Percentiles rank a stretch among this genome's conserved stretches.
Evolutionary conservation across 1,140 invertebrate genomes (phyloP).

Genomic region (Dendrolimus punctatus): DNA sequence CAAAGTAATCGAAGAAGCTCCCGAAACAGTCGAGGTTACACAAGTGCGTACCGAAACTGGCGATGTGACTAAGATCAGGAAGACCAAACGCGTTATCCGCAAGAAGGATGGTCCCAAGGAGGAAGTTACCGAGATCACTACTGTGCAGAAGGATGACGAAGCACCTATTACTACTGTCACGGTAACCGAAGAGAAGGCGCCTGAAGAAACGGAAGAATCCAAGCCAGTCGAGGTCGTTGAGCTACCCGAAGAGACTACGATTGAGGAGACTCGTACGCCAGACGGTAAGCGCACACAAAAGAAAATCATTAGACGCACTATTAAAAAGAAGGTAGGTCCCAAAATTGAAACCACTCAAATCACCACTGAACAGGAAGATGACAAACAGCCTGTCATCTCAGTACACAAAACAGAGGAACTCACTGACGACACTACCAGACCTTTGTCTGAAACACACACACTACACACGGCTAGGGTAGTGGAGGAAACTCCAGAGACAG

Average conservation of each 20-base stretch:
- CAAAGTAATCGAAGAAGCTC: background rate
- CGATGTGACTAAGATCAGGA: conserved; percentile 11
- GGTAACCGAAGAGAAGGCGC: background rate
- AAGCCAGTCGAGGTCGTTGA: conserved; percentile 3
- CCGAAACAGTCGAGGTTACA: conserved; percentile 17
- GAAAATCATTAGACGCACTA: background rate
- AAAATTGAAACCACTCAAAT: conserved; percentile 1
- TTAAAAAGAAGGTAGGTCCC: conserved; percentile 1
- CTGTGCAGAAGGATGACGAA: conserved; percentile 50
- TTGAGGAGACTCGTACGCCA: background rate
- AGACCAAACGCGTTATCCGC: conserved; percentile 33
- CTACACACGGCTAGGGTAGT: background rate
- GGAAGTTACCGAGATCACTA: conserved; percentile 51
- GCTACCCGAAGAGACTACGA: background rate
- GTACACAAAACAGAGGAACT: conserved; percentile 3
- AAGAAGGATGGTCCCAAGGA: conserved; percentile 42
- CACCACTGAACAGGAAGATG: background rate
- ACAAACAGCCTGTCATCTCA: background rate
- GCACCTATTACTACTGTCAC: background rate
- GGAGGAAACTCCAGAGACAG: background rate
- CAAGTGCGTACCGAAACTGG: conserved; percentile 22
- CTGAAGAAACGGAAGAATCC: conserved; percentile 6
- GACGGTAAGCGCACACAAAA: background rate
- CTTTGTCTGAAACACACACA: background rate
- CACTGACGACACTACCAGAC: background rate